Conservation (phyloP, 2,888 invertebrate species). For the Acrobasis consociella region DNA sequence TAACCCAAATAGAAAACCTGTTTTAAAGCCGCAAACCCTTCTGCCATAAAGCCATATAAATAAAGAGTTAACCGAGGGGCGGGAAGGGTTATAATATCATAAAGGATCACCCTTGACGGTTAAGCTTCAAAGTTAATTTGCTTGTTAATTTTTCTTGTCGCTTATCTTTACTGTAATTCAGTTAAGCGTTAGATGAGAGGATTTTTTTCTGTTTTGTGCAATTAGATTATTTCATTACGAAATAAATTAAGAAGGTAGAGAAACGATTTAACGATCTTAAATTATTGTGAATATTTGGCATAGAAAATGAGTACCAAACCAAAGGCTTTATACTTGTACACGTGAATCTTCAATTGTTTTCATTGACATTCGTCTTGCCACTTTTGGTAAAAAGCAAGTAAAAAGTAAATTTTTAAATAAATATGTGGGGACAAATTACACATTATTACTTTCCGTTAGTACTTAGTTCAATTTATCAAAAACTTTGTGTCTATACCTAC, state of each 20-base stretch:
- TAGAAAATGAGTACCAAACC: no score
- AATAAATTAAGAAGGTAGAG: neutral
- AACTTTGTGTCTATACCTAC: no score
- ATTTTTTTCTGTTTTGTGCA: neutral
- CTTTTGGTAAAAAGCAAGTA: no score
- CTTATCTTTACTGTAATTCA: conserved; percentile 22
- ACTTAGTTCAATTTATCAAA: no score
- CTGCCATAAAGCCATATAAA: conserved; percentile 1
- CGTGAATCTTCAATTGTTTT: no score
- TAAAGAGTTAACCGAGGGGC: neutral
- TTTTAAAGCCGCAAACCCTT: neutral
- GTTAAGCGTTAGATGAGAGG: conserved; percentile 14
- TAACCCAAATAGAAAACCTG: neutral
- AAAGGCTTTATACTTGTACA: no score
- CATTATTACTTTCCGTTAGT: no score
- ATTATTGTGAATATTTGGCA: neutral
- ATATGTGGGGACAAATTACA: no score
- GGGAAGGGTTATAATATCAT: conserved; percentile 19
- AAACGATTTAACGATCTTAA: neutral
- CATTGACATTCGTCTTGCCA: no score
- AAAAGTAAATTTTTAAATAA: no score
- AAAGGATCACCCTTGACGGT: conserved; percentile 20
- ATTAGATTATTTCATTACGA: conserved; percentile 26
- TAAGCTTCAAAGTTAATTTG: conserved; percentile 24
- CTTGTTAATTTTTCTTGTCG: conserved; percentile 24